A percentile compares a stretch with the other conserved stretches of the same genome.
Evolutionary conservation across 2,113 vertebrate genomes (phyloP).

Genomic region (Silurus glanis): DNA sequence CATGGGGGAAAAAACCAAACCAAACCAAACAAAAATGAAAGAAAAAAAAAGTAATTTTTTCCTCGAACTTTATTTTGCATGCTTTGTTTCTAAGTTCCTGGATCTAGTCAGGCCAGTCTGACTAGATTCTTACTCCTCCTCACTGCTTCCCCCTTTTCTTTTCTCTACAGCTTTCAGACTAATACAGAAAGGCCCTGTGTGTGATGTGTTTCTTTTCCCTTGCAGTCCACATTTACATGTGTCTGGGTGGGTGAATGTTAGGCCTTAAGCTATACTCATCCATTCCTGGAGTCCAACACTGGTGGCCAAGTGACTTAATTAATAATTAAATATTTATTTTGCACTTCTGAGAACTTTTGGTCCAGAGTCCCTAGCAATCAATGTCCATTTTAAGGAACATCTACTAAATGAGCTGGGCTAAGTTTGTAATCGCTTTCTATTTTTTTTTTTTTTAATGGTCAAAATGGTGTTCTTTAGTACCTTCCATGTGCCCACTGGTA

Average conservation of each 20-base stretch:
- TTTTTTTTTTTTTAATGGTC: no score
- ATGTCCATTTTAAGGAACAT: not conserved
- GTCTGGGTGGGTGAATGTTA: not conserved
- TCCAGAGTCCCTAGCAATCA: not conserved
- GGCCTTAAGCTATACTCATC: not conserved
- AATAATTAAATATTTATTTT: not conserved
- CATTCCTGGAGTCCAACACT: not conserved
- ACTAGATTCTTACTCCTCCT: slow-evolving; percentile 56
- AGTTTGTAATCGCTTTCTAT: not conserved
- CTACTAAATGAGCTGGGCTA: not conserved
- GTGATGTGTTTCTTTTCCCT: not conserved
- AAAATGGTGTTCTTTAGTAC: not conserved
- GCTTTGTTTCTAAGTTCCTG: not conserved
- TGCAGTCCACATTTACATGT: not conserved
- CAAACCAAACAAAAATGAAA: no score
- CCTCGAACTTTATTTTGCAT: not conserved
- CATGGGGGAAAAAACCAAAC: not conserved
- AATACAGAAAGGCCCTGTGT: not conserved
- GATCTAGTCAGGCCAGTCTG: slow-evolving; percentile 59
- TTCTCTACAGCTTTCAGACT: not conserved
- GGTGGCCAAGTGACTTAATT: not conserved
- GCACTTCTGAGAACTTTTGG: not conserved
- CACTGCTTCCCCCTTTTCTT: not conserved
- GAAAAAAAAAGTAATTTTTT: not conserved
- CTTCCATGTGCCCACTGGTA: not conserved